Percentiles rank a stretch among this genome's conserved stretches.
These are phyloP conservation scores for Oncorhynchus keta DNA, from an alignment of 2,113 vertebrate genomes.

Conservation along the genomic window DNA sequence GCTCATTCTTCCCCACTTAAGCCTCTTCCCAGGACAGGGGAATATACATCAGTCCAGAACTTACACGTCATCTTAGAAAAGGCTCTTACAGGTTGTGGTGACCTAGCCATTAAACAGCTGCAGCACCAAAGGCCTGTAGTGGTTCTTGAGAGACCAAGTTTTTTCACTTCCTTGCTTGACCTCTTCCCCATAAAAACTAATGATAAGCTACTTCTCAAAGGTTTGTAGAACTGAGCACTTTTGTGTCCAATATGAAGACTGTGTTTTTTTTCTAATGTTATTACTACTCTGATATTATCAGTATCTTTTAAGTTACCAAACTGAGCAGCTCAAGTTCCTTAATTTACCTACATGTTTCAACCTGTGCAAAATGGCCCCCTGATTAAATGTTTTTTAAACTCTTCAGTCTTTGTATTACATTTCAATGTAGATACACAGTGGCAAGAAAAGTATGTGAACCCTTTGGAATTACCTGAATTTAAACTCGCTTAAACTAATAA, in stretches of 20 bases:
- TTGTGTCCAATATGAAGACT: constrained; percentile 21
- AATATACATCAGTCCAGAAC: constrained; percentile 84
- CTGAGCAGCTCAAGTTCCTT: constrained; percentile 27
- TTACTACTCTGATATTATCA: constrained; percentile 24
- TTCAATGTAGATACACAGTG: constrained; percentile 39
- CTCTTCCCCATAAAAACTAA: constrained; percentile 86
- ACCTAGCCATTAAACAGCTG: constrained; percentile 97
- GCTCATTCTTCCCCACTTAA: constrained; percentile 76
- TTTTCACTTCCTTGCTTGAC: constrained; percentile 80
- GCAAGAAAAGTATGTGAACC: no score
- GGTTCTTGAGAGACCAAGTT: constrained; percentile 91
- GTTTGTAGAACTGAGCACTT: constrained; percentile 66
- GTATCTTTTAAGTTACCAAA: constrained; percentile 53
- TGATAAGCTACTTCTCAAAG: constrained; percentile 86
- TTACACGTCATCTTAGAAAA: constrained; percentile 92
- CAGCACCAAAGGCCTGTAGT: constrained; percentile 97
- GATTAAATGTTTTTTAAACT: no score
- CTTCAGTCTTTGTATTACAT: not conserved
- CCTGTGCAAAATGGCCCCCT: not conserved
- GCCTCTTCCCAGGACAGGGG: constrained; percentile 66
- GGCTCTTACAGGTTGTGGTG: constrained; percentile 92
- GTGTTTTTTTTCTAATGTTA: constrained; percentile 37
- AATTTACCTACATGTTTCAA: constrained; percentile 12
- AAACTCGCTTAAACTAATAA: no score
- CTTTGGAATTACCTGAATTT: no score